Evolutionary conservation across 2,797 vertebrate species (phyloP).

Genomic region (Rhyacichthys aspro): DNA sequence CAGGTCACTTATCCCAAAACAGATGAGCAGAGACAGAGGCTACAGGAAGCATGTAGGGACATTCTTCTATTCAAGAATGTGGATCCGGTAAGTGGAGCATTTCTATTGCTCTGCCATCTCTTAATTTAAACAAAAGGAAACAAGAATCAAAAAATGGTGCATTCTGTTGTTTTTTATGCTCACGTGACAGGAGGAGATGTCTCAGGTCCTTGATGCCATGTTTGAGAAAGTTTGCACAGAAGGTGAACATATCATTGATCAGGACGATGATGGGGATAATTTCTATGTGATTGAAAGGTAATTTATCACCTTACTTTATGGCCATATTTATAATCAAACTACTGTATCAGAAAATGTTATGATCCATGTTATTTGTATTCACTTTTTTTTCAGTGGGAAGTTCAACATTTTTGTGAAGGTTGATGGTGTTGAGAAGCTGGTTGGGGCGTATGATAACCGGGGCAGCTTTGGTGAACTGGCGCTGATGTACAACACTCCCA

Average conservation of each 20-base stretch:
- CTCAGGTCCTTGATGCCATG: constrained; percentile 97
- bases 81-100: constrained; percentile 86
- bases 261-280: constrained; percentile 98
- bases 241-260: constrained; percentile 95
- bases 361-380: background rate
- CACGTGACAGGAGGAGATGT: constrained; percentile 91
- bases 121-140: constrained; percentile 38
- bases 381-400: constrained; percentile 83
- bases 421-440: constrained; percentile 87
- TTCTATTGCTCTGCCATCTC: constrained; percentile 22
- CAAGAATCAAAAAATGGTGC: background rate
- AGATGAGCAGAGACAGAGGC: constrained; percentile 95
- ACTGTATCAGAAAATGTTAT: background rate
- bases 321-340: background rate
- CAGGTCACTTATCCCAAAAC: constrained; percentile 98
- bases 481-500: constrained; percentile 98
- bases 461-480: constrained; percentile 98
- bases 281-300: constrained; percentile 98
- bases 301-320: constrained; percentile 1
- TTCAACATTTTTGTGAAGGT: constrained; percentile 93
- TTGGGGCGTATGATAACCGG: constrained; percentile 93
- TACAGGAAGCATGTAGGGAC: constrained; percentile 97
- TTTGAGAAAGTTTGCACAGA: constrained; percentile 94
- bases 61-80: constrained; percentile 98
- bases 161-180: background rate